These are phyloP conservation scores for Salarias fasciatus DNA, from an alignment of 2,797 vertebrate species.

Conservation along the genomic window DNA sequence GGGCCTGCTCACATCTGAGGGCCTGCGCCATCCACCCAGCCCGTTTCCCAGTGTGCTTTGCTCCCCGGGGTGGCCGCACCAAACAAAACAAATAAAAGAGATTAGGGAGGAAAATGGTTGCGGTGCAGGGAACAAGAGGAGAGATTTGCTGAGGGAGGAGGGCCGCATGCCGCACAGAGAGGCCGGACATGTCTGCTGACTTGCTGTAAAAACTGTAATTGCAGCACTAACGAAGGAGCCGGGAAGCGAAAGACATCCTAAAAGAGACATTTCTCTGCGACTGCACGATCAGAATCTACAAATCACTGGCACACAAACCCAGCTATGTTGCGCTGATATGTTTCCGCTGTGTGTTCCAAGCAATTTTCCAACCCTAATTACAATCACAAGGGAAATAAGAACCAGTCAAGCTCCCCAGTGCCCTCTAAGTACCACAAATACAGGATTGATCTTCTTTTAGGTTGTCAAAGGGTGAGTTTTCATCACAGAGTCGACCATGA, in stretches of 20 bases:
- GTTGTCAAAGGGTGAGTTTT: conserved; percentile 33
- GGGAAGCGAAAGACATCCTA: conserved; percentile 46
- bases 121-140: conserved; percentile 36
- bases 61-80: conserved; percentile 33
- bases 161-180: conserved; percentile 16
- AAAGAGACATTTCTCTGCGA: conserved; percentile 38
- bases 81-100: conserved; percentile 58
- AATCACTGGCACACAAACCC: conserved; percentile 49
- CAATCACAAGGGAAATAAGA: conserved; percentile 61
- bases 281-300: conserved; percentile 39
- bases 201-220: conserved; percentile 32
- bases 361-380: conserved; percentile 57
- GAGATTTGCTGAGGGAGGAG: conserved; percentile 20
- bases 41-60: conserved; percentile 48
- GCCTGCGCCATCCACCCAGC: conserved; percentile 47
- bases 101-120: conserved; percentile 54
- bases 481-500: conserved; percentile 34
- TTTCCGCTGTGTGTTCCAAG: conserved; percentile 68
- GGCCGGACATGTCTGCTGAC: conserved; percentile 23
- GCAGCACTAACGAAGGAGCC: conserved; percentile 33
- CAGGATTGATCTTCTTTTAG: conserved; percentile 52
- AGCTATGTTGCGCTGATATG: conserved; percentile 56
- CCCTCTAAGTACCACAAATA: conserved; percentile 53
- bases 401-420: conserved; percentile 36
- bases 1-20: conserved; percentile 57